Conservation (phyloP, 2,113 vertebrate genomes). For the Hemicordylus capensis region DNA sequence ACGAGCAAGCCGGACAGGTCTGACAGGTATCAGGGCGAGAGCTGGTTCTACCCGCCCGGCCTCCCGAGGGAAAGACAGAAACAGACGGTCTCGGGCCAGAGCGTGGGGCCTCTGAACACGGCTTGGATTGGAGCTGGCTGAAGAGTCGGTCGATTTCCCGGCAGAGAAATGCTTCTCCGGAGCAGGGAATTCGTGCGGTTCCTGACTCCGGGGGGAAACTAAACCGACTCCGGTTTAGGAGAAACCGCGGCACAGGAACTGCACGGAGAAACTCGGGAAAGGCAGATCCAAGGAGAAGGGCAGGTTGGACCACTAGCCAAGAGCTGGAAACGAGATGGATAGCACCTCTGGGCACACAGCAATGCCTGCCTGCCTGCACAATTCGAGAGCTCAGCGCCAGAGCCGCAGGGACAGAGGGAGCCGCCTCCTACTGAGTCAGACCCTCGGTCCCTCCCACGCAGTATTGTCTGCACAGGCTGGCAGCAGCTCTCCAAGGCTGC, state of each 20-base stretch:
- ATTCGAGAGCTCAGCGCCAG: too few species aligned
- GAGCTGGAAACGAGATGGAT: too few species aligned
- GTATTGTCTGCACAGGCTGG: too few species aligned
- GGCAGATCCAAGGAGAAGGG: not conserved
- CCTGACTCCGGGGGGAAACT: constrained; percentile 35
- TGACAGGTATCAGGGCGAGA: not conserved
- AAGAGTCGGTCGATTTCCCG: too few species aligned
- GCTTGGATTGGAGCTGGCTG: not conserved
- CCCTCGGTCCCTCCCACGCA: too few species aligned
- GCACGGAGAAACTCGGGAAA: constrained; percentile 15
- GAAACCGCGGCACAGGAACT: constrained; percentile 44
- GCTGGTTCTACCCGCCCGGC: not conserved
- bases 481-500: too few species aligned
- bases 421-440: too few species aligned
- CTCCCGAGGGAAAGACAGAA: not conserved
- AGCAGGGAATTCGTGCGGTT: constrained; percentile 40
- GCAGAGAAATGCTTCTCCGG: too few species aligned
- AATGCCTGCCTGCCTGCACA: too few species aligned
- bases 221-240: too few species aligned
- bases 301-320: not conserved
- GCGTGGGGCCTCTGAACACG: not conserved
- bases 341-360: too few species aligned
- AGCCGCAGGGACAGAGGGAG: too few species aligned
- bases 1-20: constrained; percentile 8
- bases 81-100: not conserved